Percentiles rank a stretch among this genome's conserved stretches.
Conservation (phyloP, 2,888 invertebrate genomes). For the Horisme vitalbata region DNA sequence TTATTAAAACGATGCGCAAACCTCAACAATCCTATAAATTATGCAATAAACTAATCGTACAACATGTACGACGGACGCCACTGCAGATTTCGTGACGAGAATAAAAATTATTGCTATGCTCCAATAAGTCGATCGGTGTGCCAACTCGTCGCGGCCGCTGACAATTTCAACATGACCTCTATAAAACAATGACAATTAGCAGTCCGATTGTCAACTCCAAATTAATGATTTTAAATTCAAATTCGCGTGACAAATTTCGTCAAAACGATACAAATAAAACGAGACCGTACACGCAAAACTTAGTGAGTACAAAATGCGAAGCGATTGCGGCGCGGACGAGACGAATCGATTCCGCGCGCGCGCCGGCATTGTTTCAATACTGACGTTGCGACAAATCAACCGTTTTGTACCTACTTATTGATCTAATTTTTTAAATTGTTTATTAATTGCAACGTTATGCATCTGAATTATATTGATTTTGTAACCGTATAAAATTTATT, state of each 20-base stretch:
- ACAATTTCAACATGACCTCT: conserved; percentile 68
- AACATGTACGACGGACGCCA: conserved; percentile 55
- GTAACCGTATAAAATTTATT: too few species aligned
- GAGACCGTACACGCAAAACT: conserved; percentile 55
- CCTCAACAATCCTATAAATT: conserved; percentile 53
- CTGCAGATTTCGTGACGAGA: conserved; percentile 64
- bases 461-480: conserved; percentile 31
- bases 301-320: conserved; percentile 56
- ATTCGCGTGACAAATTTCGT: conserved; percentile 48
- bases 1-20: conserved; percentile 45
- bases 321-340: conserved; percentile 60
- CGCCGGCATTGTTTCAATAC: conserved; percentile 53
- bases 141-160: conserved; percentile 57
- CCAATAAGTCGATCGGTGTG: conserved; percentile 74
- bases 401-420: conserved; percentile 59
- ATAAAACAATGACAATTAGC: conserved; percentile 69
- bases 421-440: conserved; percentile 67
- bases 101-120: conserved; percentile 72
- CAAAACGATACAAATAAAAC: conserved; percentile 53
- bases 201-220: conserved; percentile 49
- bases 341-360: conserved; percentile 66
- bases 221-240: conserved; percentile 50
- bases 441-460: conserved; percentile 45
- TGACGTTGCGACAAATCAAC: conserved; percentile 59
- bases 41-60: conserved; percentile 62